Evolutionary conservation across 2,888 invertebrate species (phyloP).

Genomic region (Tachina lurida): DNA sequence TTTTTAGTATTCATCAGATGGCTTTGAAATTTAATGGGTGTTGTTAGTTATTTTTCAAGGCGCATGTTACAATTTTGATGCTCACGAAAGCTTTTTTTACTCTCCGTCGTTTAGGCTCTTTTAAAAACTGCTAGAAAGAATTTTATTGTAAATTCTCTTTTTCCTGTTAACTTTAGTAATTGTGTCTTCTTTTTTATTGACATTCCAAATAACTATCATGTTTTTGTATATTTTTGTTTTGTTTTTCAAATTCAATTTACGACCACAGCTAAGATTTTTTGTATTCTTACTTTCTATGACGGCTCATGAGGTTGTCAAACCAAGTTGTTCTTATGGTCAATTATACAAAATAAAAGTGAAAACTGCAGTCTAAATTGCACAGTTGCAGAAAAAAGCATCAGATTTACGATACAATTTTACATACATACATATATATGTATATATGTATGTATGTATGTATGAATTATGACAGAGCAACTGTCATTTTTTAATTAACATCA

Average conservation of each 20-base stretch:
- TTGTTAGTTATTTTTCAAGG: conserved; percentile 53
- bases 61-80: conserved; percentile 55
- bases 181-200: conserved; percentile 32
- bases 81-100: conserved; percentile 11
- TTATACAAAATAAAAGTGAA: background rate
- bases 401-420: background rate
- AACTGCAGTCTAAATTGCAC: background rate
- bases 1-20: conserved; percentile 11
- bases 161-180: conserved; percentile 1
- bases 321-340: background rate
- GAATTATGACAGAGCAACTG: no score
- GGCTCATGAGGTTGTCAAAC: background rate
- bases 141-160: conserved; percentile 16
- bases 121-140: conserved; percentile 53
- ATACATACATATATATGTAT: no score
- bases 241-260: conserved; percentile 16
- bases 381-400: conserved; percentile 12
- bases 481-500: no score
- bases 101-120: background rate
- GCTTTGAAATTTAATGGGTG: conserved; percentile 58
- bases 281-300: background rate
- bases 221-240: conserved; percentile 8
- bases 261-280: conserved; percentile 48
- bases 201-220: conserved; percentile 44
- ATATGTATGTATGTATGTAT: no score